Percentiles rank a stretch among this genome's conserved stretches.
These are phyloP conservation scores for Himalopsyche japonica DNA, from an alignment of 2,888 invertebrate genomes.

Conservation along the genomic window DNA sequence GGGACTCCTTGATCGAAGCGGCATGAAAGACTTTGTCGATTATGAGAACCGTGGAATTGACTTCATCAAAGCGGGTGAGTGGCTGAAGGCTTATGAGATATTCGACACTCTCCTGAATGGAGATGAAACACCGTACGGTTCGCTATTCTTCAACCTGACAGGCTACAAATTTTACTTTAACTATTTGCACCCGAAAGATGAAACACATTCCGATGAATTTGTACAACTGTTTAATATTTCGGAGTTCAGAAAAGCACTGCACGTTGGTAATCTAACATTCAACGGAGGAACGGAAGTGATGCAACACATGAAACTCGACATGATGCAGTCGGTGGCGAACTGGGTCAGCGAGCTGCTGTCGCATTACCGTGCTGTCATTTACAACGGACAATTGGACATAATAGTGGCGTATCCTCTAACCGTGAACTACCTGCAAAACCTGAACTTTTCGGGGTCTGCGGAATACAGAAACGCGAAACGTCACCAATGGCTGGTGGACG, in stretches of 20 bases:
- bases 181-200: constrained; percentile 66
- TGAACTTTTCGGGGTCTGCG: constrained; percentile 69
- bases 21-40: neutral
- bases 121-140: constrained; percentile 61
- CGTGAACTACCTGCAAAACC: constrained; percentile 71
- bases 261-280: constrained; percentile 81
- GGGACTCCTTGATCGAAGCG: constrained; percentile 54
- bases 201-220: constrained; percentile 73
- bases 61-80: neutral
- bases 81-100: constrained; percentile 8
- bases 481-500: constrained; percentile 69
- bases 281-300: constrained; percentile 69
- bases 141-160: constrained; percentile 72
- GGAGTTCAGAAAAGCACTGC: constrained; percentile 72
- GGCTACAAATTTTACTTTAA: constrained; percentile 79
- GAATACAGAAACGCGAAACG: constrained; percentile 69
- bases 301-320: constrained; percentile 69
- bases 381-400: constrained; percentile 90
- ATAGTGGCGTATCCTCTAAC: constrained; percentile 89
- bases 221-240: constrained; percentile 57
- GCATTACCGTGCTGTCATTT: constrained; percentile 74
- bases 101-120: constrained; percentile 64
- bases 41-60: neutral
- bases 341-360: constrained; percentile 71
- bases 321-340: constrained; percentile 79